Evolutionary conservation across 2,888 invertebrate genomes (phyloP).

Genomic region (Polia nebulosa): DNA sequence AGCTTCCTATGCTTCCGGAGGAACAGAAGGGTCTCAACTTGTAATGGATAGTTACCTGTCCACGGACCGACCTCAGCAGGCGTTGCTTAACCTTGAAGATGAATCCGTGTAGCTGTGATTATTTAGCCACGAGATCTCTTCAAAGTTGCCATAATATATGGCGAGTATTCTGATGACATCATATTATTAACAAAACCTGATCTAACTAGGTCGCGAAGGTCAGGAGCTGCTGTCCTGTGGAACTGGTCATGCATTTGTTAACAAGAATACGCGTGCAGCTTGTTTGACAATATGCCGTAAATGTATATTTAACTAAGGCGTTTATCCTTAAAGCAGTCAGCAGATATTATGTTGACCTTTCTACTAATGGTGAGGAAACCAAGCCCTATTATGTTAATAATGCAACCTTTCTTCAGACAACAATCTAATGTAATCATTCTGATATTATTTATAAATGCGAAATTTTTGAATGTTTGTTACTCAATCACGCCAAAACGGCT

Average conservation of each 20-base stretch:
- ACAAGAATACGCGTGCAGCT: conserved; percentile 3
- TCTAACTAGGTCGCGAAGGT: conserved; percentile 42
- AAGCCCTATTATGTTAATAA: not conserved
- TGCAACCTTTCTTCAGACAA: not conserved
- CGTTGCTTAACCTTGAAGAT: no score
- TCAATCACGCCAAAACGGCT: no score
- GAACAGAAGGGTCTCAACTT: no score
- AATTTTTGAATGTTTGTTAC: no score
- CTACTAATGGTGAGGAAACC: not conserved
- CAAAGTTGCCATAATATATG: not conserved
- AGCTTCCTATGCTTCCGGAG: no score
- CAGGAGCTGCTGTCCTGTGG: conserved; percentile 9
- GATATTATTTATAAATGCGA: no score
- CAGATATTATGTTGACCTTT: not conserved
- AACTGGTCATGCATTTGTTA: conserved; percentile 13
- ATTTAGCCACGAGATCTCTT: no score
- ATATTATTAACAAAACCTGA: conserved; percentile 38
- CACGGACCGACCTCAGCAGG: no score
- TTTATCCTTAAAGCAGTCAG: not conserved
- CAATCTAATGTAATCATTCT: not conserved
- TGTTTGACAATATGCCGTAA: not conserved
- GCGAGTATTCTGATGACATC: conserved; percentile 29
- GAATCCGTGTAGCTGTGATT: no score
- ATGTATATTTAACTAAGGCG: not conserved
- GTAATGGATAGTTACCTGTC: no score